Conservation (phyloP, 2,113 vertebrate genomes). For the Cisticola juncidis region DNA sequence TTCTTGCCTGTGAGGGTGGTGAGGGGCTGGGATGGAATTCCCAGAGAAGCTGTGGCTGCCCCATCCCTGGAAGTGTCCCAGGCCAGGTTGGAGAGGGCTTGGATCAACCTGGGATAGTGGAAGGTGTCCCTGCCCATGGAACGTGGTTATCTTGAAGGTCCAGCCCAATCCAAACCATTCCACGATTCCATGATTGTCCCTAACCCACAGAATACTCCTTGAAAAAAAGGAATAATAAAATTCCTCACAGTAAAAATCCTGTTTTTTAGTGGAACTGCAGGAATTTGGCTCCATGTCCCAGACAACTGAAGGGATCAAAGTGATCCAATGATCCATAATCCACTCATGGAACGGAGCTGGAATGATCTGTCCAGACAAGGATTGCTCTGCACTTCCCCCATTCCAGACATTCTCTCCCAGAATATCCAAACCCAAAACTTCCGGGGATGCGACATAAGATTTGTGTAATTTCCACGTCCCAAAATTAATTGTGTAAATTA, state of each 20-base stretch:
- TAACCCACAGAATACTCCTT: not conserved
- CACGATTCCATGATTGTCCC: not conserved
- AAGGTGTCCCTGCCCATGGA: not conserved
- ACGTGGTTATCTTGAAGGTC: not conserved
- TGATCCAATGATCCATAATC: fast-evolving
- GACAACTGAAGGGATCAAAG: not conserved
- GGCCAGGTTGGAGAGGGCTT: fast-evolving
- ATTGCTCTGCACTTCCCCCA: not conserved
- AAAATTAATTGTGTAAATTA: not conserved
- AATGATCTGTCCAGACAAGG: not conserved
- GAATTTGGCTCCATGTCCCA: not conserved
- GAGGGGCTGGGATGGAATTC: fast-evolving
- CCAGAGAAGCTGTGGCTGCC: not conserved
- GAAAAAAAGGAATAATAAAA: not conserved
- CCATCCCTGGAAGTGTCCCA: not conserved
- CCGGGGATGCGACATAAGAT: not conserved
- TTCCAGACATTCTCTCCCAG: not conserved
- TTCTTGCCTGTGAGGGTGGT: fast-evolving
- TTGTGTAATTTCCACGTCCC: not conserved
- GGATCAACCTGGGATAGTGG: not conserved
- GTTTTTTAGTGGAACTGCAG: not conserved
- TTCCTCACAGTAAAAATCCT: not conserved
- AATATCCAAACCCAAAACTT: not conserved
- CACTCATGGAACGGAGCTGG: not conserved
- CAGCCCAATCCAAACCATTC: not conserved